Evolutionary conservation across 2,888 invertebrate genomes (phyloP).

Genomic region (Ochropleura plecta): DNA sequence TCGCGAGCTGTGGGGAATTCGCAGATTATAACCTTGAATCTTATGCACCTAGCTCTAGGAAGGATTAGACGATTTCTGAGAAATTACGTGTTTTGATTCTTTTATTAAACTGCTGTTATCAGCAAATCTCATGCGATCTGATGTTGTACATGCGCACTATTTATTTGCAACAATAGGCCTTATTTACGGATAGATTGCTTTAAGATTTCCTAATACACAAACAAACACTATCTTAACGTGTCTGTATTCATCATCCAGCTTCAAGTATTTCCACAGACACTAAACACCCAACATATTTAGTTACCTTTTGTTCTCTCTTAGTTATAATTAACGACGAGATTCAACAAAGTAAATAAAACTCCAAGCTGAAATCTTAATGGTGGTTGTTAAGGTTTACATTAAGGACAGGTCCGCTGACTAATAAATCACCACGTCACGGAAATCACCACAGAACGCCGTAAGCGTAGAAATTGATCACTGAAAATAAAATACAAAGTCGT

Average conservation of each 20-base stretch:
- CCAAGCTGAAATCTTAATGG: constrained; percentile 57
- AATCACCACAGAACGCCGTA: constrained; percentile 73
- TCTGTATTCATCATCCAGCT: constrained; percentile 18
- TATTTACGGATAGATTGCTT: constrained; percentile 4
- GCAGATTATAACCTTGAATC: constrained; percentile 38
- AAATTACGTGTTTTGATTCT: constrained; percentile 16
- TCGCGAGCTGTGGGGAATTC: constrained; percentile 34
- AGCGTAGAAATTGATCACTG: constrained; percentile 79
- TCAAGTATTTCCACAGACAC: constrained; percentile 28
- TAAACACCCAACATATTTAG: constrained; percentile 35
- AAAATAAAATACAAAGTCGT: constrained; percentile 79
- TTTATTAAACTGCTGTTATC: constrained; percentile 21
- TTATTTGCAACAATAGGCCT: constrained; percentile 8
- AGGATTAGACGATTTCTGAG: constrained; percentile 30
- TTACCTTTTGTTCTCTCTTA: constrained; percentile 54
- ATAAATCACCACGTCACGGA: constrained; percentile 75
- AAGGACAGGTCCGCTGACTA: constrained; percentile 63
- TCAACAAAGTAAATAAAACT: constrained; percentile 59
- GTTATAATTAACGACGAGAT: constrained; percentile 53
- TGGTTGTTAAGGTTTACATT: constrained; percentile 57
- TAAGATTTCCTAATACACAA: constrained; percentile 9
- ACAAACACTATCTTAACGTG: background rate
- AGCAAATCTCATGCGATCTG: constrained; percentile 8
- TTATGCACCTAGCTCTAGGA: constrained; percentile 30
- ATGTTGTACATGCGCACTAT: constrained; percentile 23